Evolutionary conservation across 2,797 vertebrate genomes (phyloP), one percentile per base, ranked within the genome.

Genomic region (Melanotaenia pygmaea): DNA sequence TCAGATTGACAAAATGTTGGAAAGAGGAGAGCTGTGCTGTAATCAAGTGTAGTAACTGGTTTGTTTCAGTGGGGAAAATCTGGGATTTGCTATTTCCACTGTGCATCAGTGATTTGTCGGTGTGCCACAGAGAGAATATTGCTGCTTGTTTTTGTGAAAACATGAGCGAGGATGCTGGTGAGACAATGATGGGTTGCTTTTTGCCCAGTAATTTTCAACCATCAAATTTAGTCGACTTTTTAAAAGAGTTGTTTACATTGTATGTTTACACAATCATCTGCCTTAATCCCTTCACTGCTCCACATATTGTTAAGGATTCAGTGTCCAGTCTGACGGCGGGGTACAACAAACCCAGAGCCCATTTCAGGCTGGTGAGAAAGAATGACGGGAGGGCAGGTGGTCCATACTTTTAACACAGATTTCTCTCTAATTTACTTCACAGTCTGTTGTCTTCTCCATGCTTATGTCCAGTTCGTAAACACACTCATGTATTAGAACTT

Each of bases 211-310:
- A 65, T n/a, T 30, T 59, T 71, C 62, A 72, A 51, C 58, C 32
- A 64, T 60, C 45, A 51, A 63, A 18, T 51, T 24, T 14, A 40
- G 59, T 68, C 35, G 8, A n/a, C 4, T 53, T 47, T 64, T 69
- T 40, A 16, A 75, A 77, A 45, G 14, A 28, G 50, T 63, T 66
- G 86, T 93, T 92, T 92, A 91, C 90, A 86, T 82, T 63, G 76
- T 81, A 76, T 80, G 90, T 93, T 92, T 91, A 91, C 87, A 84
- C 73, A 82, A 63, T 85, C 72, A 37, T 70, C 74, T 59, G 5
- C 24, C 74, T 74, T n/a, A 13, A 56, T 68, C 61, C 35, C 34
- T 34, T 64, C 64, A 54, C 24, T 73, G 50, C 40, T 76, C 71
- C 66, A 51, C 6, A 1, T 72, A 58, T 26, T 26, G 26, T n/a